Evolutionary conservation across 1,140 invertebrate genomes (phyloP).

Genomic region (Andrena cerasifolii): DNA sequence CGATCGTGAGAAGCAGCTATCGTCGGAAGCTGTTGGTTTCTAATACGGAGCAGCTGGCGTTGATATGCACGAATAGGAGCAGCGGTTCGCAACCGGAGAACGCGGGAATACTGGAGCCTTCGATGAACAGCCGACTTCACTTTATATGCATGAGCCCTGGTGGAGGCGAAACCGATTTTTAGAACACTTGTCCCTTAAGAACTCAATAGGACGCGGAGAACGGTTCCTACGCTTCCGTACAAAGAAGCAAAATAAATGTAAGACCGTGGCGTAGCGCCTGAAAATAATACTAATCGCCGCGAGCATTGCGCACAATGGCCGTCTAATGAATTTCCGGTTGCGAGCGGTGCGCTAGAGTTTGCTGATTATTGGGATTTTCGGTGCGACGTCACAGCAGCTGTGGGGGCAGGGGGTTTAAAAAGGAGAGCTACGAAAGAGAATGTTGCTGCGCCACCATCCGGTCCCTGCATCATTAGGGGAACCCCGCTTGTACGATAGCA

Average conservation of each 20-base stretch:
- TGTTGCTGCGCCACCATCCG: slow-evolving; percentile 26
- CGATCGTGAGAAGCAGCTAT: slow-evolving; percentile 49
- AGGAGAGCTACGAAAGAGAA: slow-evolving; percentile 25
- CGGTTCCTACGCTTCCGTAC: too few species aligned
- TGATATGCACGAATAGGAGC: slow-evolving; percentile 11
- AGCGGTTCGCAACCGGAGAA: slow-evolving; percentile 13
- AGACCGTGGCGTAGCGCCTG: background rate
- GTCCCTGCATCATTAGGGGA: slow-evolving; percentile 42
- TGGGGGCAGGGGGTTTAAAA: slow-evolving; percentile 6
- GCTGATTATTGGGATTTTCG: slow-evolving; percentile 52
- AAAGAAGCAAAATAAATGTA: slow-evolving; percentile 2
- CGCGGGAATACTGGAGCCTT: slow-evolving; percentile 9
- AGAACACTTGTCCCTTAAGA: too few species aligned
- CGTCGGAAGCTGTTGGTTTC: slow-evolving; percentile 16
- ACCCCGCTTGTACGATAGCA: slow-evolving; percentile 18
- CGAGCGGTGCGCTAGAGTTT: slow-evolving; percentile 26
- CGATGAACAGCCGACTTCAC: background rate
- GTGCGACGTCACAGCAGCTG: background rate
- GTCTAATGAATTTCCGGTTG: slow-evolving; percentile 46
- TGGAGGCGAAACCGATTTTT: background rate
- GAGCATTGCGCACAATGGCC: slow-evolving; percentile 10
- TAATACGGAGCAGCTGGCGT: slow-evolving; percentile 46
- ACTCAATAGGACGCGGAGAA: too few species aligned
- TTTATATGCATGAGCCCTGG: slow-evolving; percentile 22
- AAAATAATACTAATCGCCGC: slow-evolving; percentile 42